These are phyloP conservation scores for Gila robusta DNA, from an alignment of 2,797 vertebrate genomes.

Conservation along the genomic window DNA sequence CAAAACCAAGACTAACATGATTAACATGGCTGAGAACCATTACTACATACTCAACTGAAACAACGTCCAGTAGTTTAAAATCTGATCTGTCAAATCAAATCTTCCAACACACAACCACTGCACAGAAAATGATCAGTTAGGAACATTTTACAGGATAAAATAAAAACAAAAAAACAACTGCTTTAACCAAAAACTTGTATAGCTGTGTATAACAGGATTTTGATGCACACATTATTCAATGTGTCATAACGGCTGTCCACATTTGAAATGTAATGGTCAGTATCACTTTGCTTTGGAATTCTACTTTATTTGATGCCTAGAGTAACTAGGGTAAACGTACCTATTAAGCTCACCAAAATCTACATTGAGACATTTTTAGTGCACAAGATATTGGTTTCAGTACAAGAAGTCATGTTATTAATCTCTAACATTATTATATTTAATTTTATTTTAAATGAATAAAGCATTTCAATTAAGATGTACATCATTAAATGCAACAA, in stretches of 20 bases:
- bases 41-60: not conserved
- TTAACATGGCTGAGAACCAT: slow-evolving; percentile 5
- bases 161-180: not conserved
- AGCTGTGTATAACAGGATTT: not conserved
- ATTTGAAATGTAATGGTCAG: not conserved
- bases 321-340: not conserved
- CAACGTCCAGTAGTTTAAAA: not conserved
- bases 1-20: not conserved
- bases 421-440: no score
- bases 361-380: no score
- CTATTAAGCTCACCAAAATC: no score
- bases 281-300: not conserved
- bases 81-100: not conserved
- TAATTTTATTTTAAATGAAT: no score
- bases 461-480: no score
- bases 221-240: not conserved
- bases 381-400: no score
- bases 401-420: no score
- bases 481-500: no score
- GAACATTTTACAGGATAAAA: not conserved
- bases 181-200: not conserved
- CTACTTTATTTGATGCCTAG: not conserved
- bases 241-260: not conserved
- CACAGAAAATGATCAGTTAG: not conserved
- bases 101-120: not conserved